A percentile compares a stretch with the other conserved stretches of the same genome.
Conservation (phyloP, 1,140 invertebrate species). For the Drosophila varians region DNA sequence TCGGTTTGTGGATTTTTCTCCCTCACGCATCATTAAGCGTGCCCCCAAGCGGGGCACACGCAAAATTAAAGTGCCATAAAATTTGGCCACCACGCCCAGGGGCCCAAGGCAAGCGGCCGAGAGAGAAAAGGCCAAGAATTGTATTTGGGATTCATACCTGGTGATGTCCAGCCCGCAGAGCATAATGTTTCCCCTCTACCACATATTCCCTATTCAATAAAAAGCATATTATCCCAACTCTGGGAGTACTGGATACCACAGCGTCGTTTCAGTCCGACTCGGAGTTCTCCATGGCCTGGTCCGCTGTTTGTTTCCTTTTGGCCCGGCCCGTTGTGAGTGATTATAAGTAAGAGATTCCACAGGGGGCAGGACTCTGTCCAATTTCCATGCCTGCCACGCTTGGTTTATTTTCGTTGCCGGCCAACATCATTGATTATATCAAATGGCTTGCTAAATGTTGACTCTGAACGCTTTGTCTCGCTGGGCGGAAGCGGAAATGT, state of each 20-base stretch:
- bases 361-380: constrained; percentile 10
- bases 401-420: constrained; percentile 13
- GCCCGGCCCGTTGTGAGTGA: constrained; percentile 50
- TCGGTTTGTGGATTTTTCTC: constrained; percentile 12
- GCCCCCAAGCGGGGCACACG: constrained; percentile 34
- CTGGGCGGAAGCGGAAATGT: constrained; percentile 64
- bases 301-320: not conserved
- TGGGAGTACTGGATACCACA: not conserved
- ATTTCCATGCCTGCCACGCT: constrained; percentile 13
- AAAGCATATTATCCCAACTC: not conserved
- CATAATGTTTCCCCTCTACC: too few relatives aligned
- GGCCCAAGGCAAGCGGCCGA: constrained; percentile 2
- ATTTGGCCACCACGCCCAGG: constrained; percentile 41
- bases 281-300: constrained; percentile 2
- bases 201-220: not conserved
- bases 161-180: not conserved
- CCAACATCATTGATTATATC: constrained; percentile 65
- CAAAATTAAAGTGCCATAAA: constrained; percentile 73
- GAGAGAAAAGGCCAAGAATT: not conserved
- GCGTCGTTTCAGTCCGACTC: not conserved
- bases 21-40: constrained; percentile 66
- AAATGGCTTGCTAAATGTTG: constrained; percentile 69
- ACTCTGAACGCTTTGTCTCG: constrained; percentile 33
- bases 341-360: constrained; percentile 70
- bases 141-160: not conserved